Conservation (phyloP, 1,140 invertebrate genomes). For the Pogonomyrmex barbatus region DNA sequence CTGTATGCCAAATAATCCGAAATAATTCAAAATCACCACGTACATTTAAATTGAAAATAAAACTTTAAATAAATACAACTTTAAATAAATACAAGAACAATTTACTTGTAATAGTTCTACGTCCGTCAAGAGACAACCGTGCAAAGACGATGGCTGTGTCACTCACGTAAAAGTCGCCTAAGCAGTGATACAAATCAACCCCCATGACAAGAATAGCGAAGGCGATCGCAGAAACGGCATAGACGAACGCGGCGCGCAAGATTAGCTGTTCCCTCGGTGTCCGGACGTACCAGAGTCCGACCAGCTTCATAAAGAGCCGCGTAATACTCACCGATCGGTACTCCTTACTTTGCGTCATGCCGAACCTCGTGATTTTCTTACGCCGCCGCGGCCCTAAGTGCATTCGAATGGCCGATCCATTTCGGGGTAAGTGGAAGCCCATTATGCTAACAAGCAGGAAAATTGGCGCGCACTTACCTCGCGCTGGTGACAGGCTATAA, state of each 20-base stretch:
- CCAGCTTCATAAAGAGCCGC: conserved; percentile 68
- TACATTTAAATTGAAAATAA: neutral
- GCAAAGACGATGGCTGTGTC: too few relatives aligned
- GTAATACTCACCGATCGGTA: conserved; percentile 69
- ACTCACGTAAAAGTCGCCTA: conserved; percentile 72
- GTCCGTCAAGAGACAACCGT: neutral
- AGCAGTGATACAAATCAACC: conserved; percentile 69
- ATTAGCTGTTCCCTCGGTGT: conserved; percentile 47
- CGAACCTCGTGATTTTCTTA: conserved; percentile 51
- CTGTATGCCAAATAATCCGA: neutral
- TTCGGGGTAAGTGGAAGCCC: conserved; percentile 37
- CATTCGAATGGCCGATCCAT: conserved; percentile 1
- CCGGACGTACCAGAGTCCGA: conserved; percentile 69
- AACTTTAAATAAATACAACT: too few relatives aligned
- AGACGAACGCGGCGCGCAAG: conserved; percentile 53
- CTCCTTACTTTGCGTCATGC: conserved; percentile 47
- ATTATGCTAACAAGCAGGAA: conserved; percentile 50
- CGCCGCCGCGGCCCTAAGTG: conserved; percentile 4
- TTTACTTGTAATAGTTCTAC: neutral
- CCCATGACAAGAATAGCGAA: conserved; percentile 66
- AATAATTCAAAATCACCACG: neutral
- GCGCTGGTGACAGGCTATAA: conserved; percentile 28
- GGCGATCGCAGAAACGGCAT: conserved; percentile 62
- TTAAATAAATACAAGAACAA: neutral
- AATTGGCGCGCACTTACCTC: conserved; percentile 49